A percentile compares a stretch with the other conserved stretches of the same genome.
phyloP scores from a whole-genome alignment of 2,797 vertebrate species.

The Pyrrhura leucotis region DNA sequence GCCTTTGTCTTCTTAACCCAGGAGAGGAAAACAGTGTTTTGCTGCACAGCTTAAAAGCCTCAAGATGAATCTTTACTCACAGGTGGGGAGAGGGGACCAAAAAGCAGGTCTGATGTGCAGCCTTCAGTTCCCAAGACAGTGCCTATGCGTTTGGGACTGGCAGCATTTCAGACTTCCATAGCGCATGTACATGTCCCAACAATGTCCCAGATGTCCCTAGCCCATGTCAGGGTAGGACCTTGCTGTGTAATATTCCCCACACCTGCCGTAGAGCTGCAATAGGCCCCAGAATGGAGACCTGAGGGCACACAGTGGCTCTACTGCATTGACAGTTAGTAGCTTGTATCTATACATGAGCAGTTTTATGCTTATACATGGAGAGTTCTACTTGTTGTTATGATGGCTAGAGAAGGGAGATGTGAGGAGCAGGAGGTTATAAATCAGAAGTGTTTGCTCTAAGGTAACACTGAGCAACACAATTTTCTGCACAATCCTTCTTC shows the following conservation, averaged over 20 bases:
- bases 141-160: accelerated
- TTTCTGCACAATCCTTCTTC: background rate
- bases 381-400: background rate
- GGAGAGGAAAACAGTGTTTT: background rate
- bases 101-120: background rate
- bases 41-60: background rate
- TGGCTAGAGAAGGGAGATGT: background rate
- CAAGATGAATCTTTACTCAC: background rate
- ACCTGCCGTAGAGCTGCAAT: background rate
- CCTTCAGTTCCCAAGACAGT: accelerated
- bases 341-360: background rate
- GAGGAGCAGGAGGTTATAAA: background rate
- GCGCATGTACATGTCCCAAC: accelerated
- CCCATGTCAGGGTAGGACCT: background rate
- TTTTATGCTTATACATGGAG: background rate
- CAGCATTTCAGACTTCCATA: background rate
- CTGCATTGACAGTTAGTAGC: background rate
- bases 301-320: background rate
- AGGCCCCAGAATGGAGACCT: background rate
- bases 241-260: background rate
- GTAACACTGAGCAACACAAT: background rate
- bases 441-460: background rate
- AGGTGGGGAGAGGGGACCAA: background rate
- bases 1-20: background rate
- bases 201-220: background rate